Percentiles rank a stretch among this genome's conserved stretches.
phyloP scores from a whole-genome alignment of 2,888 invertebrate genomes.

The Cyclophora albipunctata region DNA sequence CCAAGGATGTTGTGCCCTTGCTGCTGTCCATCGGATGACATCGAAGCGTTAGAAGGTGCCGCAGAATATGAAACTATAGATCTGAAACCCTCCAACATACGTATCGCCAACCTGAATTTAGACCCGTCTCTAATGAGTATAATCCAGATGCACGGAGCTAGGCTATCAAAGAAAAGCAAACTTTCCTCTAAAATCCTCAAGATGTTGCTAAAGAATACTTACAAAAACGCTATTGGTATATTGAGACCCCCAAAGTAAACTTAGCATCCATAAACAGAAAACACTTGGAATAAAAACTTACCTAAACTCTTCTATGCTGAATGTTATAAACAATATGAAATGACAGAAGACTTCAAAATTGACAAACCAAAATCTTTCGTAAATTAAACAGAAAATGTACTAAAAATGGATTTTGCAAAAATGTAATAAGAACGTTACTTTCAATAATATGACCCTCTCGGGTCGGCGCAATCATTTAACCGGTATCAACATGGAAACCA shows the following conservation, averaged over 20 bases:
- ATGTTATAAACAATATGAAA: no score
- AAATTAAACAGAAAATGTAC: no score
- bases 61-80: constrained; percentile 51
- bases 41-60: constrained; percentile 25
- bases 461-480: no score
- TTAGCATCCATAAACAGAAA: no score
- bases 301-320: no score
- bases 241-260: constrained; percentile 19
- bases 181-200: constrained; percentile 34
- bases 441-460: no score
- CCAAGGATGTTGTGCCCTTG: constrained; percentile 50
- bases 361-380: background rate
- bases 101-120: constrained; percentile 27
- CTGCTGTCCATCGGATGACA: constrained; percentile 40
- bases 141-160: constrained; percentile 35
- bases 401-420: no score
- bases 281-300: no score
- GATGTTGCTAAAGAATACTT: constrained; percentile 36
- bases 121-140: constrained; percentile 54
- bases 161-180: constrained; percentile 1
- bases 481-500: no score
- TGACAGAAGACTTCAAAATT: background rate
- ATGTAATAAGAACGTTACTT: no score
- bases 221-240: constrained; percentile 32
- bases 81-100: constrained; percentile 27